Evolutionary conservation across 2,797 vertebrate genomes (phyloP).

Genomic region (Megalops cyprinoides): DNA sequence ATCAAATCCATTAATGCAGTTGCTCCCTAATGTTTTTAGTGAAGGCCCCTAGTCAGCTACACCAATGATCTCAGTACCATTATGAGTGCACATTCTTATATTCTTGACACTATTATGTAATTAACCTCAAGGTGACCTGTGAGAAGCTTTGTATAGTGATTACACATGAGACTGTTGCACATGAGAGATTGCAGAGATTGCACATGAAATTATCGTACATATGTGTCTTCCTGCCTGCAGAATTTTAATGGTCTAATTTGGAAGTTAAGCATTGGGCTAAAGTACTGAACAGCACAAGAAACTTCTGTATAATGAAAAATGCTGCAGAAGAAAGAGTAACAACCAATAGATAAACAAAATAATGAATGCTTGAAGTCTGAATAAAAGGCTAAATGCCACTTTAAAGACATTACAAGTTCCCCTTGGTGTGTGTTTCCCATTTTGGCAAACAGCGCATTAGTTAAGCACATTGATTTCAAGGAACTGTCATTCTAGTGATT

Average conservation of each 20-base stretch:
- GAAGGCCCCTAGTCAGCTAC: neutral
- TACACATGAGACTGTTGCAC: too few species aligned
- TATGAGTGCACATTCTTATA: neutral
- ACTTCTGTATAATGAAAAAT: too few species aligned
- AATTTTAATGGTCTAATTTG: too few species aligned
- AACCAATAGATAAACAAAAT: neutral
- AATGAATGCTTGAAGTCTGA: neutral
- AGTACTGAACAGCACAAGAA: too few species aligned
- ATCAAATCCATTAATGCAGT: neutral
- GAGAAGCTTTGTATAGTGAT: neutral
- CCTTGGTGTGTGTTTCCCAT: neutral
- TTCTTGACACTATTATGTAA: neutral
- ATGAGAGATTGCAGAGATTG: too few species aligned
- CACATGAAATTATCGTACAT: neutral
- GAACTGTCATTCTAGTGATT: neutral
- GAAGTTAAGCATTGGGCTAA: too few species aligned
- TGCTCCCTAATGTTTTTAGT: neutral
- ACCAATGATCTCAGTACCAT: neutral
- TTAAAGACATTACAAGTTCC: neutral
- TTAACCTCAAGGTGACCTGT: neutral
- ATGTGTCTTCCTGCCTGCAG: neutral
- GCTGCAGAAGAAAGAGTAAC: neutral
- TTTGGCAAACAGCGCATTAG: neutral
- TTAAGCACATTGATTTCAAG: neutral
- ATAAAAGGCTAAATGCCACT: neutral